Conservation (phyloP, 1,140 invertebrate genomes). For the Idris sp. region DNA sequence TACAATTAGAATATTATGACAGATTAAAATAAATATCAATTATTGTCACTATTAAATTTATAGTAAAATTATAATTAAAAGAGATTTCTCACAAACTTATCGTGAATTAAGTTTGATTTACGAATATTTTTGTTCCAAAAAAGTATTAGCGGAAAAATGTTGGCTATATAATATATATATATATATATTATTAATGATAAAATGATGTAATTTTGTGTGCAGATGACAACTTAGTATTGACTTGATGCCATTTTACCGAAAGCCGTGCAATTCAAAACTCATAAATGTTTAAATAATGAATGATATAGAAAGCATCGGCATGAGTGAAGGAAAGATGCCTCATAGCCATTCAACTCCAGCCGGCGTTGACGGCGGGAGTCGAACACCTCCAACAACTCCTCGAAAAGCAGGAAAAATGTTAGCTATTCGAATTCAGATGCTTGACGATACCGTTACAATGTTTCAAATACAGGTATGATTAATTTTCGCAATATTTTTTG, state of each 20-base stretch:
- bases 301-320: constrained; percentile 74
- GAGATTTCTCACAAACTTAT: too few relatives aligned
- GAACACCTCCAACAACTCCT: constrained; percentile 86
- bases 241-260: constrained; percentile 22
- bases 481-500: too few relatives aligned
- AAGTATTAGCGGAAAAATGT: too few relatives aligned
- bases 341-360: constrained; percentile 90
- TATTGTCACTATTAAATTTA: too few relatives aligned
- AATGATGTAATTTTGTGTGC: constrained; percentile 32
- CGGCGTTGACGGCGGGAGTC: constrained; percentile 85
- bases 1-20: too few relatives aligned
- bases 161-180: too few relatives aligned
- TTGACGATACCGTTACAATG: constrained; percentile 91
- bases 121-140: too few relatives aligned
- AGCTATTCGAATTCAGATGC: constrained; percentile 90
- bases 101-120: too few relatives aligned
- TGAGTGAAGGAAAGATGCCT: constrained; percentile 82
- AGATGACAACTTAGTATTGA: constrained; percentile 72
- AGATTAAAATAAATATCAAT: too few relatives aligned
- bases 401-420: constrained; percentile 90
- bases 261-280: constrained; percentile 29
- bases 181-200: too few relatives aligned
- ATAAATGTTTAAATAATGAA: constrained; percentile 73
- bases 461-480: constrained; percentile 90
- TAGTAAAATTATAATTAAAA: too few relatives aligned